Conservation (phyloP, 35 echinoderm and acorn worm species). For the Acanthaster planci region DNA sequence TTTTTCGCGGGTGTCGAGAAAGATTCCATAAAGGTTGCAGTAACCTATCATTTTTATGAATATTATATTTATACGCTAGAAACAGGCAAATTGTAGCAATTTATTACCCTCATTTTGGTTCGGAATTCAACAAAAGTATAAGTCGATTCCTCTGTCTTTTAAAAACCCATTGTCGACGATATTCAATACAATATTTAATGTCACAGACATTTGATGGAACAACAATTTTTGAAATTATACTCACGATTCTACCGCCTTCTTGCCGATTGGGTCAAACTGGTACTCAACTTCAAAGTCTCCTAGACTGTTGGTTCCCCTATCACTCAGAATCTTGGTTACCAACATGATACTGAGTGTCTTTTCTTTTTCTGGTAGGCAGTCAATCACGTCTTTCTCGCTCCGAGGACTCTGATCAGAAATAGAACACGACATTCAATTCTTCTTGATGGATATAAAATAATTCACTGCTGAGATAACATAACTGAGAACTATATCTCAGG, state of each 20-base stretch:
- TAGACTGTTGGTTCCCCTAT: slow-evolving; percentile 74
- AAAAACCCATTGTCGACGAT: not conserved
- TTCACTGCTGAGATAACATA: too few relatives aligned
- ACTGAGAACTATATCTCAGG: too few relatives aligned
- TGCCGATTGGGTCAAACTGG: slow-evolving; percentile 51
- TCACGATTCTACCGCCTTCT: slow-evolving; percentile 60
- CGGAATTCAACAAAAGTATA: too few relatives aligned
- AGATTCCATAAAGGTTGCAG: too few relatives aligned
- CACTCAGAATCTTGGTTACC: slow-evolving; percentile 82
- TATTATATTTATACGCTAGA: too few relatives aligned
- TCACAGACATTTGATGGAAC: not conserved
- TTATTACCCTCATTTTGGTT: too few relatives aligned
- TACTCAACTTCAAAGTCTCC: slow-evolving; percentile 88
- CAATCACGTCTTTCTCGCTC: slow-evolving; percentile 65
- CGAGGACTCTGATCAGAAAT: slow-evolving; percentile 12
- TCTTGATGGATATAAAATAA: too few relatives aligned
- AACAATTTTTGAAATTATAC: not conserved
- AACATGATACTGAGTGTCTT: slow-evolving; percentile 71
- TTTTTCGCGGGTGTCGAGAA: too few relatives aligned
- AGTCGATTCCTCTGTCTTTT: not conserved
- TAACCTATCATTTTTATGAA: too few relatives aligned
- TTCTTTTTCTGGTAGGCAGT: slow-evolving; percentile 62
- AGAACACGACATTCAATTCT: not conserved
- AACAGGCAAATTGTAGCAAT: too few relatives aligned
- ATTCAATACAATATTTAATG: not conserved